Evolutionary conservation across 1,140 invertebrate genomes (phyloP).

Genomic region (Diachasmimorpha longicaudata): DNA sequence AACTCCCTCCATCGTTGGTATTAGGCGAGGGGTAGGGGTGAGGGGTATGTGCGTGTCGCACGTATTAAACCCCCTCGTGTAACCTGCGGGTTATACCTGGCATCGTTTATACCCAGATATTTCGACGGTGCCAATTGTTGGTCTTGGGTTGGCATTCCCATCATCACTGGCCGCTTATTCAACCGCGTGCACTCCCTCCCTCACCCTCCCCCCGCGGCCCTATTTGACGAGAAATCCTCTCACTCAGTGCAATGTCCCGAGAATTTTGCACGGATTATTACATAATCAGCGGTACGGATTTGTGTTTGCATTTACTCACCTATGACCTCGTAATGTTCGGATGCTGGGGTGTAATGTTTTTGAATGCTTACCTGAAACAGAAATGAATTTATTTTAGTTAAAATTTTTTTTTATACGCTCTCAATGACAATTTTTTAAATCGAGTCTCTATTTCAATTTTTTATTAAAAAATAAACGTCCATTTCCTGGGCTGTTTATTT

Average conservation of each 20-base stretch:
- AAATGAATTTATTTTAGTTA: slow-evolving; percentile 6
- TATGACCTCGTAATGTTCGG: too few relatives aligned
- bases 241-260: neutral
- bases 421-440: too few relatives aligned
- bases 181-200: neutral
- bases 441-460: too few relatives aligned
- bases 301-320: neutral
- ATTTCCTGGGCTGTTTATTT: too few relatives aligned
- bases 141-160: neutral
- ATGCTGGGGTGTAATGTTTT: neutral
- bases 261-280: neutral
- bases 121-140: neutral
- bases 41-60: neutral
- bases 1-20: slow-evolving; percentile 2
- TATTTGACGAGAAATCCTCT: neutral
- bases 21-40: slow-evolving; percentile 18
- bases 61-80: neutral
- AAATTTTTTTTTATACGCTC: too few relatives aligned
- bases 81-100: neutral
- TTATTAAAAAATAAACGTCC: too few relatives aligned
- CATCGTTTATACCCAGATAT: neutral
- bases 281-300: neutral
- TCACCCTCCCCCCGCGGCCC: too few relatives aligned
- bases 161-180: neutral
- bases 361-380: slow-evolving; percentile 24